Evolutionary conservation across 2,888 invertebrate species (phyloP).

Genomic region (Mythimna albipuncta): DNA sequence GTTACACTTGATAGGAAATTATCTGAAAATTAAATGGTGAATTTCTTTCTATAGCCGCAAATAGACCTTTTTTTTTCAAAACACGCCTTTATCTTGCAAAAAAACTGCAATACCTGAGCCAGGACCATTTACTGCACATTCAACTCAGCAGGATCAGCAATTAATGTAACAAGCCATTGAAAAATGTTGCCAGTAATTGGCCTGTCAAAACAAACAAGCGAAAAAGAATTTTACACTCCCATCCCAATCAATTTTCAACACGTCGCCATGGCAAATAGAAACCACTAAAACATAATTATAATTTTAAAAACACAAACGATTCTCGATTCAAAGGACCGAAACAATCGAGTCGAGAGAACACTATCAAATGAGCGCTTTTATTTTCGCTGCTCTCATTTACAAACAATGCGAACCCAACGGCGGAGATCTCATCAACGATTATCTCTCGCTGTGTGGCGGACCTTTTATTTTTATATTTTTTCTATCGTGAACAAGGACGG

Average conservation of each 20-base stretch:
- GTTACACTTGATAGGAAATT: not conserved
- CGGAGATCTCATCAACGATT: constrained; percentile 84
- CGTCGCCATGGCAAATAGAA: constrained; percentile 60
- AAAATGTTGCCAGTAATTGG: constrained; percentile 50
- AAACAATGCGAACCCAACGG: constrained; percentile 84
- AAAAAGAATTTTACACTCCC: constrained; percentile 31
- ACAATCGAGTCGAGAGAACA: constrained; percentile 74
- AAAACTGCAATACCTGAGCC: constrained; percentile 15
- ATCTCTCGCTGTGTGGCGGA: constrained; percentile 74
- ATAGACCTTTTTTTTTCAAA: not conserved
- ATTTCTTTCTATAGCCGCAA: not conserved
- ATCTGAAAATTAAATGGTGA: not conserved
- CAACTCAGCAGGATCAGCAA: constrained; percentile 21
- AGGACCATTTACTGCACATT: constrained; percentile 22
- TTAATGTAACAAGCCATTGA: constrained; percentile 35
- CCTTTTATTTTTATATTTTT: constrained; percentile 65
- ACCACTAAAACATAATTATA: constrained; percentile 67
- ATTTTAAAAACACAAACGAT: constrained; percentile 68
- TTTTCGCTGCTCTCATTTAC: constrained; percentile 83
- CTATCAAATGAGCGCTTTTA: constrained; percentile 77
- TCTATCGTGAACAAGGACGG: constrained; percentile 66
- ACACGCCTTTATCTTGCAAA: constrained; percentile 2
- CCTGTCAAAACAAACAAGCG: constrained; percentile 45
- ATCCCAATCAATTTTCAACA: constrained; percentile 46
- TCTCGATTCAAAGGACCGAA: constrained; percentile 69